phyloP scores from a whole-genome alignment of 2,797 vertebrate species.

The Etheostoma nigrum region DNA sequence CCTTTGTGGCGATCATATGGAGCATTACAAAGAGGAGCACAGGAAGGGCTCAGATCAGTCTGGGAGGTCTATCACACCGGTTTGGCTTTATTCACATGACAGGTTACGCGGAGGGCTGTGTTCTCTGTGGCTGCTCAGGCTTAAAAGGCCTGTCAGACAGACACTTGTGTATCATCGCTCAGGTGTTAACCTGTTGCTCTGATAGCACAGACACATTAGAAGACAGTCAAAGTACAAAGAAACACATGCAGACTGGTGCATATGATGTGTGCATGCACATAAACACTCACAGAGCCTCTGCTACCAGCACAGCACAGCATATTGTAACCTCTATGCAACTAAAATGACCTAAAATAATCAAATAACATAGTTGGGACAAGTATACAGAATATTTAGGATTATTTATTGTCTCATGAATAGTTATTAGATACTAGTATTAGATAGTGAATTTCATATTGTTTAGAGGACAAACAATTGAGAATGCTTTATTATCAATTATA shows the following conservation, averaged over 20 bases:
- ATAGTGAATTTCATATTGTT: no score
- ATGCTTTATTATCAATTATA: not conserved
- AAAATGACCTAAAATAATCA: conserved; percentile 16
- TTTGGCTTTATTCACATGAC: conserved; percentile 67
- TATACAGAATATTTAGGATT: not conserved
- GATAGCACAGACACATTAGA: conserved; percentile 27
- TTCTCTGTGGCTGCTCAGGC: conserved; percentile 65
- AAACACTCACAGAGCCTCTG: conserved; percentile 10
- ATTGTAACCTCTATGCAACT: not conserved
- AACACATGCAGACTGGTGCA: conserved; percentile 11
- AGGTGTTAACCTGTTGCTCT: conserved; percentile 57
- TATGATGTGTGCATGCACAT: not conserved
- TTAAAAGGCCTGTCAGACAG: conserved; percentile 71
- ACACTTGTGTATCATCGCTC: conserved; percentile 43
- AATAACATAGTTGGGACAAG: not conserved
- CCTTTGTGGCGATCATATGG: conserved; percentile 45
- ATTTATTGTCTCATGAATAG: no score
- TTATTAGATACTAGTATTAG: no score
- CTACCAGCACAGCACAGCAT: no score
- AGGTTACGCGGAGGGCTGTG: conserved; percentile 64
- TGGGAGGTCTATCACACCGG: conserved; percentile 52
- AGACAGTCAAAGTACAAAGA: conserved; percentile 27
- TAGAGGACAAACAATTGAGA: not conserved
- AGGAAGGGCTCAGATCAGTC: conserved; percentile 51
- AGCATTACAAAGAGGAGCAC: conserved; percentile 41